phyloP scores from a whole-genome alignment of 1,140 invertebrate genomes.

The Drosophila kikkawai region DNA sequence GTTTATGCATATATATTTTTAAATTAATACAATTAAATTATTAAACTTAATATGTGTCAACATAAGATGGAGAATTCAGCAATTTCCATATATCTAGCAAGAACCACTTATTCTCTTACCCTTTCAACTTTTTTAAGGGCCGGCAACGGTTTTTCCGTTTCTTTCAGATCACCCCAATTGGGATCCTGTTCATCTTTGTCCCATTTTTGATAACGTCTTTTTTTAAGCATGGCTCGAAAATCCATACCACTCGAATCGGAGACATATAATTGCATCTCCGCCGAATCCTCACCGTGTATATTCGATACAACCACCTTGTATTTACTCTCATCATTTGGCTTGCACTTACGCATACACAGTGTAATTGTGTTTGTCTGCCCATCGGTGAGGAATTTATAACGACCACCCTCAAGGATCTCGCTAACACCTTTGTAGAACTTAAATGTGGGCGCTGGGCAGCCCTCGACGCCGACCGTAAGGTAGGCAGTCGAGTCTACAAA shows the following conservation, averaged over 20 bases:
- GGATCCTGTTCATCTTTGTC: slow-evolving; percentile 94
- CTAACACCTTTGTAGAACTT: slow-evolving; percentile 97
- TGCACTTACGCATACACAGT: slow-evolving; percentile 97
- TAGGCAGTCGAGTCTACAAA: slow-evolving; percentile 93
- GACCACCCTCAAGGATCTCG: slow-evolving; percentile 96
- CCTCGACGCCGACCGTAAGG: slow-evolving; percentile 94
- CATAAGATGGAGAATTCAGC: slow-evolving; percentile 8
- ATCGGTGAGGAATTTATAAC: slow-evolving; percentile 96
- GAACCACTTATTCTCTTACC: slow-evolving; percentile 87
- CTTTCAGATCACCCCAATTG: slow-evolving; percentile 97
- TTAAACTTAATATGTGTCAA: slow-evolving; percentile 24
- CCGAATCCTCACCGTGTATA: slow-evolving; percentile 96
- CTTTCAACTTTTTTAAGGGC: slow-evolving; percentile 96
- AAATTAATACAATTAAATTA: not conserved
- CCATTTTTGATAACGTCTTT: slow-evolving; percentile 98
- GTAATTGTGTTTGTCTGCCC: slow-evolving; percentile 95
- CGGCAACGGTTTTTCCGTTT: slow-evolving; percentile 93
- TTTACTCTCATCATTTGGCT: slow-evolving; percentile 98
- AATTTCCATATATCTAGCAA: slow-evolving; percentile 1
- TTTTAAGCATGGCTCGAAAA: slow-evolving; percentile 98
- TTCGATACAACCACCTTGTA: slow-evolving; percentile 97
- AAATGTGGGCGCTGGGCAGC: slow-evolving; percentile 96
- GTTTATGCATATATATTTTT: not conserved
- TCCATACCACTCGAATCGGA: slow-evolving; percentile 99
- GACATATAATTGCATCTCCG: slow-evolving; percentile 97